A percentile compares a stretch with the other conserved stretches of the same genome.
phyloP scores from a whole-genome alignment of 2,888 invertebrate genomes.

The Liopterus haemorrhoidalis region DNA sequence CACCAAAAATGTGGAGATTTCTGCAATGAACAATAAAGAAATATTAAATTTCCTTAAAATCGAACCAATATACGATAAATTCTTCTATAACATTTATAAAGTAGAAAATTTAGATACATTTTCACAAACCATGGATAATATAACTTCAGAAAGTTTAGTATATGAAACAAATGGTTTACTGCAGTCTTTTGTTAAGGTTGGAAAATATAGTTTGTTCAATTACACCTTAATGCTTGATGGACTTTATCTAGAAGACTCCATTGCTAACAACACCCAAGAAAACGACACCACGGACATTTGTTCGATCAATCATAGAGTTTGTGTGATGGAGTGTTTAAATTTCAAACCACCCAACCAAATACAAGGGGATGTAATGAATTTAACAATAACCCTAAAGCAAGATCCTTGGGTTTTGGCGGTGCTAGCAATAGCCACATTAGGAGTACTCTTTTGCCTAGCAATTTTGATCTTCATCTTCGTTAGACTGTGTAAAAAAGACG shows the following conservation, averaged over 20 bases:
- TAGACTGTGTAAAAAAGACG: slow-evolving; percentile 57
- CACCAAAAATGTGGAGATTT: slow-evolving; percentile 20
- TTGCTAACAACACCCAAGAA: slow-evolving; percentile 14
- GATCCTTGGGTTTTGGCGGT: slow-evolving; percentile 58
- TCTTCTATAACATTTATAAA: slow-evolving; percentile 40
- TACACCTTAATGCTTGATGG: slow-evolving; percentile 33
- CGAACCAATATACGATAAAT: slow-evolving; percentile 37
- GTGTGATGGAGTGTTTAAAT: slow-evolving; percentile 32
- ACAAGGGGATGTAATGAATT: slow-evolving; percentile 19
- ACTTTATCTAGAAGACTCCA: slow-evolving; percentile 18
- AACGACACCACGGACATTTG: slow-evolving; percentile 22
- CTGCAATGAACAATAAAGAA: slow-evolving; percentile 10
- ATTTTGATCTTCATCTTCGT: slow-evolving; percentile 60
- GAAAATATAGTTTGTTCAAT: slow-evolving; percentile 40
- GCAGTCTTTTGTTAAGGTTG: slow-evolving; percentile 36
- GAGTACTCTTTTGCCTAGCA: slow-evolving; percentile 58
- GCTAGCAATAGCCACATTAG: slow-evolving; percentile 60
- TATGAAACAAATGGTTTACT: slow-evolving; percentile 22
- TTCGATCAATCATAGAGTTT: slow-evolving; percentile 26
- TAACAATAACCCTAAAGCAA: slow-evolving; percentile 34
- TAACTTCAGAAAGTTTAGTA: background rate
- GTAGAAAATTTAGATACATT: slow-evolving; percentile 28
- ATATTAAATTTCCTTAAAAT: slow-evolving; percentile 38
- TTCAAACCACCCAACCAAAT: slow-evolving; percentile 28
- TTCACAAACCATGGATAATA: slow-evolving; percentile 20